Evolutionary conservation across 2,888 invertebrate species (phyloP), one percentile per base, ranked within the genome.

Genomic region (Epinotia demarniana): DNA sequence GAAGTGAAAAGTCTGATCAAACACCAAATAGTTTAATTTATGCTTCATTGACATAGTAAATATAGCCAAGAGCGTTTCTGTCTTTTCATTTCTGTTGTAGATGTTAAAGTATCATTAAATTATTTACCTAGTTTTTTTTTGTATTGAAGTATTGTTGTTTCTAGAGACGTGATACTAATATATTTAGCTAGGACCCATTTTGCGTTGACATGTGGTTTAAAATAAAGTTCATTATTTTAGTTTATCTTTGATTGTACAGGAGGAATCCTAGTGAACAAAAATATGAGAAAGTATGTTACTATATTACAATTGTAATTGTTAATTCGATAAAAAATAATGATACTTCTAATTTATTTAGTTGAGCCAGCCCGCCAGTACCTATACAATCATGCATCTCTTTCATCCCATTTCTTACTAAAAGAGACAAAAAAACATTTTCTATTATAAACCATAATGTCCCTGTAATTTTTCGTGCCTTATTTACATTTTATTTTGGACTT

Each of bases 1-100:
- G 16, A 75, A 67, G 67, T 63, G n/a, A 69, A 27, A 74, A 64
- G 69, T 74, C 74, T 74, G 74, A 70, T 8, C 63, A 23, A 46
- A 69, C 69, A 63, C 74, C 49, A 74, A 74, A 74, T 46, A 63
- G 53, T 55, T 55, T 39, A 46, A 63, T 19, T 69, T 74, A 53
- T 73, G 55, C 43, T 53, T 62, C n/a, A 53, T 62, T 62, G 16
- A 4, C 33, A 53, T 2, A 46, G 23, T 11, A 9, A 39, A 58
- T 13, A 23, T 39, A 62, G 3, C 11, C 19, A 57, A 19, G 9
- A 19, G 55, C 8, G 18, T 6, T 18, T n/a, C 16, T 61, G 18
- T 18, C 13, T 57, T 49, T 39, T 27, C 13, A 13, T 69, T 19
- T 39, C n/a, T 68, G 19, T 19, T 39, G n/a, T 66, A 66, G 66